Conservation (phyloP, 1,140 invertebrate genomes). For the Leguminivora glycinivorella region DNA sequence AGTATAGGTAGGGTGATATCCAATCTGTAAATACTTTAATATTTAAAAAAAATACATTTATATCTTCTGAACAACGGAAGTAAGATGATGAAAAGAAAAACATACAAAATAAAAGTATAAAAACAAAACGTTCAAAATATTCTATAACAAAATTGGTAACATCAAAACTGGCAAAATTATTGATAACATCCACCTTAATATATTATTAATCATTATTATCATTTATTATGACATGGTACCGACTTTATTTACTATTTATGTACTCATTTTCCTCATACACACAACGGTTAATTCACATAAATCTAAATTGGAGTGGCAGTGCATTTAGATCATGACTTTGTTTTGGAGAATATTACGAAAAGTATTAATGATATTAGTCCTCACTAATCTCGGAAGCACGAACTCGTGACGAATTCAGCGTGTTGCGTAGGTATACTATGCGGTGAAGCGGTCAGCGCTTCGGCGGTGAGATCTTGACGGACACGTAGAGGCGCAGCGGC, state of each 20-base stretch:
- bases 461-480: slow-evolving; percentile 53
- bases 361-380: background rate
- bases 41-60: no score
- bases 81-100: background rate
- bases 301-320: slow-evolving; percentile 10
- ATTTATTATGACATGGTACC: slow-evolving; percentile 19
- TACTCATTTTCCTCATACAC: slow-evolving; percentile 5
- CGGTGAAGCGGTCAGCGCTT: slow-evolving; percentile 38
- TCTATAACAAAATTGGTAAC: slow-evolving; percentile 18
- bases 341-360: background rate
- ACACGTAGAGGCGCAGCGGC: slow-evolving; percentile 63
- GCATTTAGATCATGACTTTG: background rate
- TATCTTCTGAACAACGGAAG: background rate
- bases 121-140: background rate
- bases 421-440: background rate
- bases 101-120: background rate
- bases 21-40: no score
- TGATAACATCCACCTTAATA: slow-evolving; percentile 9
- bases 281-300: slow-evolving; percentile 4
- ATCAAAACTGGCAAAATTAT: background rate
- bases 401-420: background rate
- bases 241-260: background rate
- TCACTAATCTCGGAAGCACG: background rate
- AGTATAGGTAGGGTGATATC: no score
- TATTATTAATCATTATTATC: slow-evolving; percentile 21